These are phyloP conservation scores for Acrocera orbiculus DNA, from an alignment of 2,888 invertebrate species.

Conservation along the genomic window DNA sequence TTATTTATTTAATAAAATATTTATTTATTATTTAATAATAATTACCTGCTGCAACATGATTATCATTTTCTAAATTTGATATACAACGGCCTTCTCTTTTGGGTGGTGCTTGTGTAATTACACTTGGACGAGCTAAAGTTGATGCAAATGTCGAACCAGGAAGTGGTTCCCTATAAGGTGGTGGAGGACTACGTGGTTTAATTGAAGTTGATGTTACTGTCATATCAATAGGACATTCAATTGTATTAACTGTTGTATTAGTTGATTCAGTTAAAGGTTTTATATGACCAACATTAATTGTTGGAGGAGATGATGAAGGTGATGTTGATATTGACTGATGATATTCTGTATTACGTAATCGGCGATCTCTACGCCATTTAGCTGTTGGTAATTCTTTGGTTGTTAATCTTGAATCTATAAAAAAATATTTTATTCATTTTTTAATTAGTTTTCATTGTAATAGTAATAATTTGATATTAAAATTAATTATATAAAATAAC, in stretches of 20 bases:
- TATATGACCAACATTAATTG: background rate
- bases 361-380: conserved; percentile 54
- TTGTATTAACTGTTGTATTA: conserved; percentile 14
- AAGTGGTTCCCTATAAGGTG: conserved; percentile 28
- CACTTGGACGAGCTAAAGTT: conserved; percentile 35
- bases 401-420: conserved; percentile 26
- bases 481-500: too few relatives aligned
- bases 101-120: conserved; percentile 41
- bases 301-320: conserved; percentile 12
- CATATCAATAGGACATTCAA: conserved; percentile 30
- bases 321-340: conserved; percentile 16
- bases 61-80: conserved; percentile 23
- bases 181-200: conserved; percentile 25
- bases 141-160: conserved; percentile 25
- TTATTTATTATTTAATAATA: conserved; percentile 11
- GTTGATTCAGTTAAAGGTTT: conserved; percentile 18
- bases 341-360: conserved; percentile 32
- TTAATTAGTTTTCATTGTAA: too few relatives aligned
- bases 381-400: conserved; percentile 47
- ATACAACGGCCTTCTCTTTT: conserved; percentile 21
- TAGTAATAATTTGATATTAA: too few relatives aligned
- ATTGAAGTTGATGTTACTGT: conserved; percentile 25
- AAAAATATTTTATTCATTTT: too few relatives aligned
- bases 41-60: conserved; percentile 24
- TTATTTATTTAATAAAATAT: too few relatives aligned